Evolutionary conservation across 2,888 invertebrate species (phyloP), one percentile per base, ranked within the genome.

Genomic region (Caenorhabditis uteleia): DNA sequence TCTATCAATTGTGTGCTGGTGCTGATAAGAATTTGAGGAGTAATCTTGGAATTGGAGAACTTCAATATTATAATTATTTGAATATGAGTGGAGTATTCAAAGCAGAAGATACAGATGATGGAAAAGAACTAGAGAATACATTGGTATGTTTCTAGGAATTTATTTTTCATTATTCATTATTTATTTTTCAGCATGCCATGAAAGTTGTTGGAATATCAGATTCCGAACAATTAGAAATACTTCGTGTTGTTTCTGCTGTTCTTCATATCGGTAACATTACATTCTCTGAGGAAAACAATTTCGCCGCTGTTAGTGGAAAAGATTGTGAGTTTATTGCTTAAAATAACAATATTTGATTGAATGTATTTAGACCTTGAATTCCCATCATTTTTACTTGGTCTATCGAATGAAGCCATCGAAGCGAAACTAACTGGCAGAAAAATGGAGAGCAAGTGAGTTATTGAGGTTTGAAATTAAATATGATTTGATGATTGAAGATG

Each of bases 51-150:
- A 81, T 89, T 45, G 85, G 87, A 14, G 84, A 84, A 40, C 86
- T 88, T 27, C 87, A 88, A 71, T 88, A 88, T 79, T 89, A 88
- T 79, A 84, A 84, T 64, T 89, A 89, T 78, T 84, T 89, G 54
- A 88, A 86, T 71, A 87, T 88, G 78, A 88, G 88, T 62, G 86
- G 85, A 3, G 87, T 88, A 16, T 88, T 87, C 80, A 86, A 84
- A 60, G 88, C 89, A 3, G 88, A 89, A 42, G 89, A 88, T n/a
- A 88, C 87, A 0, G 87, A 89, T 75, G 89, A 89, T 82, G 86
- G 86, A 2, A 86, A 87, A 55, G 89, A 89, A 67, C 89, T 88
- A 80, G 86, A 88, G 75, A 89, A 88, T 77, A 89, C 89, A 1
- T 80, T 88, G 77, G 87, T 86, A n/a, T 23, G 64, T 29, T 34